Percentiles rank a stretch among this genome's conserved stretches.
These are phyloP conservation scores for Drosophila repletoides DNA, from an alignment of 1,140 invertebrate genomes.

Conservation along the genomic window DNA sequence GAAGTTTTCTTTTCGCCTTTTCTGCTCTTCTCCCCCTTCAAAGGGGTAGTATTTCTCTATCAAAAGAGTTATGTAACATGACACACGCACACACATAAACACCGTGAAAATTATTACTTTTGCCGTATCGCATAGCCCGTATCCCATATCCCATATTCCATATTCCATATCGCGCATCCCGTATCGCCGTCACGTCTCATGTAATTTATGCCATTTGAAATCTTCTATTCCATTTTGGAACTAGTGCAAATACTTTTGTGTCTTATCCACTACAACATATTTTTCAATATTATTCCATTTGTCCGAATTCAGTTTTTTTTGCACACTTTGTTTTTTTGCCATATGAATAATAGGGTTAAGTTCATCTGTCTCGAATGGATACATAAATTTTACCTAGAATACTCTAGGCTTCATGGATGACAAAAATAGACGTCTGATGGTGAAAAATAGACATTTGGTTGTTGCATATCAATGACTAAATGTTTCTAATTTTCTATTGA, in stretches of 20 bases:
- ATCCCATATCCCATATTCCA: slow-evolving; percentile 14
- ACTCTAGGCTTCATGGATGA: too few species aligned
- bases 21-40: slow-evolving; percentile 17
- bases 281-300: too few species aligned
- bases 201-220: slow-evolving; percentile 20
- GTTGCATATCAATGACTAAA: too few species aligned
- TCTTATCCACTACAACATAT: too few species aligned
- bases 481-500: too few species aligned
- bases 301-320: too few species aligned
- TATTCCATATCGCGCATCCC: neutral
- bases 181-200: slow-evolving; percentile 15
- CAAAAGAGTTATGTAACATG: slow-evolving; percentile 57
- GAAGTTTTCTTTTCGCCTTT: slow-evolving; percentile 30
- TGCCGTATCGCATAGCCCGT: slow-evolving; percentile 45
- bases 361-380: too few species aligned
- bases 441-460: too few species aligned
- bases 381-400: too few species aligned
- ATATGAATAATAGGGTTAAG: too few species aligned
- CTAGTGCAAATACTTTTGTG: neutral
- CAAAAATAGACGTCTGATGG: too few species aligned
- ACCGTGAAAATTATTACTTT: slow-evolving; percentile 56
- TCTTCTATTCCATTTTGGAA: neutral
- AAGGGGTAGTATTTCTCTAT: slow-evolving; percentile 14
- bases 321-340: too few species aligned
- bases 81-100: slow-evolving; percentile 65